Conservation (phyloP, 2,113 vertebrate genomes). For the Sinocyclocheilus anophthalmus region DNA sequence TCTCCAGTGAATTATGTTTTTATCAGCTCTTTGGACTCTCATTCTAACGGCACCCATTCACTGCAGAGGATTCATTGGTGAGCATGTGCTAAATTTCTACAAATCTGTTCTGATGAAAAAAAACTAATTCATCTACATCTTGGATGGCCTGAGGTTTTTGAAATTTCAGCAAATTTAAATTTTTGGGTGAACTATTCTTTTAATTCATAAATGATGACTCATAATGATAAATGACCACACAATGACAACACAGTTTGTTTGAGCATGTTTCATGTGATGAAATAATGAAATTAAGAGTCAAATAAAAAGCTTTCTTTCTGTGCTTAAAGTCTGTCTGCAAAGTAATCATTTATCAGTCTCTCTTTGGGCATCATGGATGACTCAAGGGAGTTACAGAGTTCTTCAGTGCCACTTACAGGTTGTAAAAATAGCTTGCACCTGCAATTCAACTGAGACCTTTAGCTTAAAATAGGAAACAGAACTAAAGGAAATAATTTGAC, state of each 20-base stretch:
- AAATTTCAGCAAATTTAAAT: background rate
- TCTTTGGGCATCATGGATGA: background rate
- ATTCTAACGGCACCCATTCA: no score
- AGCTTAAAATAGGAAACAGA: slow-evolving; percentile 12
- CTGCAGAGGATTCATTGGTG: no score
- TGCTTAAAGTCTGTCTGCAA: background rate
- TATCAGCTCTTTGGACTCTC: no score
- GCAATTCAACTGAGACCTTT: background rate
- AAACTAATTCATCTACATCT: no score
- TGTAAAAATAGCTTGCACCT: slow-evolving; percentile 17
- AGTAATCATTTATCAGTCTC: background rate
- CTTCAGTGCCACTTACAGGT: background rate
- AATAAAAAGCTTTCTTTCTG: background rate
- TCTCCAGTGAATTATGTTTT: no score
- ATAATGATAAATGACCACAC: background rate
- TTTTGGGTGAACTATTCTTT: background rate
- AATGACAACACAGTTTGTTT: background rate
- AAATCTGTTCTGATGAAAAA: no score
- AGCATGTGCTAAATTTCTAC: no score
- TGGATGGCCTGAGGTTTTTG: no score
- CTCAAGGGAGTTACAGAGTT: background rate
- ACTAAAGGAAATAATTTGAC: slow-evolving; percentile 29
- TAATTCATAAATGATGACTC: background rate
- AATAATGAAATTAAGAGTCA: background rate
- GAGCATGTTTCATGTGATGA: background rate